These are phyloP conservation scores for Rhopilema esculentum DNA, from an alignment of 30 jellyfish, hydroid and myxozoan genomes.

Conservation along the genomic window DNA sequence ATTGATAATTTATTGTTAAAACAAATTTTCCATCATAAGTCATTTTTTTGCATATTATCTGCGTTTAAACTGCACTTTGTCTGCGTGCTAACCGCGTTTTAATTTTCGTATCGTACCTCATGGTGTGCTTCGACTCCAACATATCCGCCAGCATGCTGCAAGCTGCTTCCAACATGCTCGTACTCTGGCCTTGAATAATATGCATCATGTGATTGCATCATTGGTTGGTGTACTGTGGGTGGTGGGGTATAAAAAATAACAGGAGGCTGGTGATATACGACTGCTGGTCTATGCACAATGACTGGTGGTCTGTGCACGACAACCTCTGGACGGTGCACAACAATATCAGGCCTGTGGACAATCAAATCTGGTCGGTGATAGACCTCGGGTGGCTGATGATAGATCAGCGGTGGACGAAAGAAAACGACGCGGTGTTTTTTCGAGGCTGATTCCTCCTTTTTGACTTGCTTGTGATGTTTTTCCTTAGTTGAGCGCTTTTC, in stretches of 20 bases:
- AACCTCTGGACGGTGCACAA: conserved; percentile 92
- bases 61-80: no score
- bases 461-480: conserved; percentile 49
- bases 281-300: conserved; percentile 95
- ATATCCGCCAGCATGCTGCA: conserved; percentile 88
- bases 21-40: no score
- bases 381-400: conserved; percentile 96
- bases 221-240: conserved; percentile 94
- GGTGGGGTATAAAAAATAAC: conserved; percentile 97
- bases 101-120: conserved; percentile 38
- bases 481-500: conserved; percentile 39
- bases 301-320: conserved; percentile 97
- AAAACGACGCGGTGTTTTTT: conserved; percentile 93
- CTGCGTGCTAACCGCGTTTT: no score
- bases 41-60: no score
- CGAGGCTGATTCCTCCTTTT: conserved; percentile 53
- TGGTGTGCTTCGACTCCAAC: conserved; percentile 57
- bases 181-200: conserved; percentile 79
- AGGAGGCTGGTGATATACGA: conserved; percentile 99
- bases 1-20: no score
- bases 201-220: conserved; percentile 84
- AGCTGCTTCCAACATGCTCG: conserved; percentile 87
- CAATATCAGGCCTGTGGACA: conserved; percentile 98
- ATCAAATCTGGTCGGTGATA: conserved; percentile 96
- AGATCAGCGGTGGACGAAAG: conserved; percentile 91